Conservation (phyloP, 2,888 invertebrate genomes). For the Cybosia mesomella region DNA sequence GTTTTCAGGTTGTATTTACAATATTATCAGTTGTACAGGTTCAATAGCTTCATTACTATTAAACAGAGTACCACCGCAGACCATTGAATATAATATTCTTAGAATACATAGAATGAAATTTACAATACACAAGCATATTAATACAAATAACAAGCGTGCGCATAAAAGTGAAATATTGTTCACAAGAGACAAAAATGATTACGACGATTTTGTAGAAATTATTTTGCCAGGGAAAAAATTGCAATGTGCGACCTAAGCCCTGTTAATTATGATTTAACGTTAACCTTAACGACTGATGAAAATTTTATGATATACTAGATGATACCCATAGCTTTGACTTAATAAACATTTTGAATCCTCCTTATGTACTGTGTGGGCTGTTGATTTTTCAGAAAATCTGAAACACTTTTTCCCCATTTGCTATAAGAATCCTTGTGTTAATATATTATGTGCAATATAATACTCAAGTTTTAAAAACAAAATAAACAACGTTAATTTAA, state of each 20-base stretch:
- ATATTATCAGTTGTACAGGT: background rate
- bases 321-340: background rate
- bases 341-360: background rate
- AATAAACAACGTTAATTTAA: no score
- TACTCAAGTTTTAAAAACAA: no score
- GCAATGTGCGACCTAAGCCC: conserved; percentile 50
- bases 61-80: background rate
- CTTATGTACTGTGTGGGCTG: background rate
- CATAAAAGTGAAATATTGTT: conserved; percentile 45
- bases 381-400: background rate
- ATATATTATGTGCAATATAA: no score
- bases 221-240: conserved; percentile 52
- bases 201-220: conserved; percentile 42
- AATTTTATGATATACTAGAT: conserved; percentile 40
- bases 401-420: background rate
- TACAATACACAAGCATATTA: conserved; percentile 5
- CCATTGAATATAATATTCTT: background rate
- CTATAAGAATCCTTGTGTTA: background rate
- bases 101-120: background rate
- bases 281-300: conserved; percentile 50
- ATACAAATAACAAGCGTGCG: conserved; percentile 28
- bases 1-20: background rate
- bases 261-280: conserved; percentile 69
- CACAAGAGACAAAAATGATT: conserved; percentile 47
- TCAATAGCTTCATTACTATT: background rate